phyloP scores from a whole-genome alignment of 2,113 vertebrate species.

The Tetraodon nigroviridis region DNA sequence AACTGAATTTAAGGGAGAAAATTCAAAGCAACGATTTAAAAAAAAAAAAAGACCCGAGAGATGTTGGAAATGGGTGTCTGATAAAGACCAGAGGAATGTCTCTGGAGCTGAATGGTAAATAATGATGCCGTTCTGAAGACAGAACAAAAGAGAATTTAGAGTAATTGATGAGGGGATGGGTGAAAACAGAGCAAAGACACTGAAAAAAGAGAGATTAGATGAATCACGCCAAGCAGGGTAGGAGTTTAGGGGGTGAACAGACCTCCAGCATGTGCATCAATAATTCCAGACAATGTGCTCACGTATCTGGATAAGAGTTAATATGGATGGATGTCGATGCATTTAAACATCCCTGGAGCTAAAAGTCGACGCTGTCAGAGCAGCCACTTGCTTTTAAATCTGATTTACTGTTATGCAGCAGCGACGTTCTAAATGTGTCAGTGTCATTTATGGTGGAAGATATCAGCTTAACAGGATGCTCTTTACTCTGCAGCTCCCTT shows the following conservation, averaged over 20 bases:
- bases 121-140: constrained; percentile 40
- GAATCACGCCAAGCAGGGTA: constrained; percentile 37
- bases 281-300: constrained; percentile 12
- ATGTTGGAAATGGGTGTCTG: constrained; percentile 6
- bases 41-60: constrained; percentile 5
- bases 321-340: neutral
- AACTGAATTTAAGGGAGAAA: neutral
- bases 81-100: constrained; percentile 17
- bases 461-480: constrained; percentile 10
- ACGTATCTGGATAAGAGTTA: constrained; percentile 14
- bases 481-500: constrained; percentile 17
- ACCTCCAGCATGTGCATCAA: constrained; percentile 6
- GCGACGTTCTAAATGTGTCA: constrained; percentile 1
- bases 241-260: neutral
- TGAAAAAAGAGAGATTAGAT: constrained; percentile 29
- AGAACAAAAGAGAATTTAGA: constrained; percentile 35
- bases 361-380: neutral
- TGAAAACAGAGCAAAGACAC: neutral
- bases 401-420: neutral
- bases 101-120: constrained; percentile 28
- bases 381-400: constrained; percentile 10
- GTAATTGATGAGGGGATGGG: constrained; percentile 49
- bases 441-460: constrained; percentile 3
- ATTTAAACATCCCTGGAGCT: constrained; percentile 5
- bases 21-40: neutral